phyloP scores from a whole-genome alignment of 1,140 invertebrate species.

The Aporrectodea caliginosa region DNA sequence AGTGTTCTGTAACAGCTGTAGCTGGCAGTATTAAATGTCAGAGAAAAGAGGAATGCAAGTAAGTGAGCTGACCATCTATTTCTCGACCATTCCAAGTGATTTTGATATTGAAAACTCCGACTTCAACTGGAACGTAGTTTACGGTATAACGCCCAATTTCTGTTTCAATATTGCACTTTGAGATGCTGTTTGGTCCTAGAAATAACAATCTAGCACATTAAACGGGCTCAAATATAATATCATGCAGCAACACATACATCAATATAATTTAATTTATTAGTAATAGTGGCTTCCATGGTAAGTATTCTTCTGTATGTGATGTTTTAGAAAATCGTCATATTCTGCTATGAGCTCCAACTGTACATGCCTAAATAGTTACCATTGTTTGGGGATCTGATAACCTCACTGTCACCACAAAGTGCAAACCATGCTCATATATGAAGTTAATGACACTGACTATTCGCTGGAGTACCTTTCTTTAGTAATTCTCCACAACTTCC shows the following conservation, averaged over 20 bases:
- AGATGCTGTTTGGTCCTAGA: conserved; percentile 65
- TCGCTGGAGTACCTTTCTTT: no score
- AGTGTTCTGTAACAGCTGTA: no score
- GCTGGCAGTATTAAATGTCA: no score
- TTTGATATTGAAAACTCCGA: conserved; percentile 69
- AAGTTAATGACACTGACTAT: no score
- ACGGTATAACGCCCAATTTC: conserved; percentile 64
- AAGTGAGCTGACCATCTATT: conserved; percentile 61
- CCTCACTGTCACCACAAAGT: no score
- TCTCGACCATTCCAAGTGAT: conserved; percentile 70
- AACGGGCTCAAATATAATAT: neutral
- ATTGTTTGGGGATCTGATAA: no score
- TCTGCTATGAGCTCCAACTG: neutral
- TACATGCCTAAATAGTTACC: neutral
- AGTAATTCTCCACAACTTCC: no score
- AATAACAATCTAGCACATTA: conserved; percentile 16
- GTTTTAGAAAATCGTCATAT: neutral
- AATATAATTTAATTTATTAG: neutral
- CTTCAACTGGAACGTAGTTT: conserved; percentile 67
- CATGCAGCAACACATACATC: neutral
- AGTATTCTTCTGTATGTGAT: neutral
- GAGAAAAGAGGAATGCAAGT: no score
- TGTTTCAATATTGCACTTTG: conserved; percentile 59
- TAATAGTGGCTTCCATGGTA: neutral
- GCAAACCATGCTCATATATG: no score